Conservation (phyloP, 2,797 vertebrate species). For the Anisognathus igniventris region DNA sequence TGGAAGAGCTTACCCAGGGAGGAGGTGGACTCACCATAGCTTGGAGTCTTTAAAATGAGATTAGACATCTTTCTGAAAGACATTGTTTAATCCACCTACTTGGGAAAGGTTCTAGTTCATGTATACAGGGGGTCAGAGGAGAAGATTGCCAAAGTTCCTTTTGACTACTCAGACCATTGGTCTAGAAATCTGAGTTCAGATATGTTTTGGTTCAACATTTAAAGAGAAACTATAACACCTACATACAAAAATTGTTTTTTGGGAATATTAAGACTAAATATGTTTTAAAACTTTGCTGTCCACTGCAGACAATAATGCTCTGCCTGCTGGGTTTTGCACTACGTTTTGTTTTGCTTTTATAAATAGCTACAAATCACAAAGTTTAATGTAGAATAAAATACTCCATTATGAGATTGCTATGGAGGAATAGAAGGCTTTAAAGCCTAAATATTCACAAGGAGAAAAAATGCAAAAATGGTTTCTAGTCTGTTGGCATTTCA, state of each 20-base stretch:
- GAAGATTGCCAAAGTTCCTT: background rate
- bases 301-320: background rate
- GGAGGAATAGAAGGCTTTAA: background rate
- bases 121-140: rapidly evolving
- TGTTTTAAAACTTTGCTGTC: background rate
- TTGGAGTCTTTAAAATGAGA: conserved; percentile 42
- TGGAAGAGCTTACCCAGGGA: conserved; percentile 21
- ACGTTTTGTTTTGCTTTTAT: background rate
- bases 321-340: background rate
- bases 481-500: conserved; percentile 3
- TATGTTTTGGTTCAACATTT: background rate
- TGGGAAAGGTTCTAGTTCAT: background rate
- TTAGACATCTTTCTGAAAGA: conserved; percentile 37
- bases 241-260: background rate
- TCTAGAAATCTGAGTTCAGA: background rate
- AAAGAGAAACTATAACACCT: background rate
- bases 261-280: background rate
- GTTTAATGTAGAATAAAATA: conserved; percentile 23
- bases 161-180: background rate
- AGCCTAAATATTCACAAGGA: conserved; percentile 12
- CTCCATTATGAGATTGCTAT: background rate
- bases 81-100: background rate
- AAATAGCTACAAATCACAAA: conserved; percentile 26
- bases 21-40: conserved; percentile 23
- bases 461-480: conserved; percentile 25